Conservation (phyloP, 2,888 invertebrate genomes). For the Meta bourneti region DNA sequence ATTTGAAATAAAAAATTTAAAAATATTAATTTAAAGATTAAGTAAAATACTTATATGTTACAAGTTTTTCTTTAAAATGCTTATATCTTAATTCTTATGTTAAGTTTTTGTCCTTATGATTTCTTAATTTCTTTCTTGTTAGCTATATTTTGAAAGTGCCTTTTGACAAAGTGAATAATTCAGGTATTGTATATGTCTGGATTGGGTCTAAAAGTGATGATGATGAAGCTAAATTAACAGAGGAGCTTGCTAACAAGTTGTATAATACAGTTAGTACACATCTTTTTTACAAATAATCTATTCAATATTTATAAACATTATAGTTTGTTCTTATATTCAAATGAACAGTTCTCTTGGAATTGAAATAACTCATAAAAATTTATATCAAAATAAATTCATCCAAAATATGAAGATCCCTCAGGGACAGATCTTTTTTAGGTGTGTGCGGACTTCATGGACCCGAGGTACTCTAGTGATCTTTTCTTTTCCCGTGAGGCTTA, state of each 20-base stretch:
- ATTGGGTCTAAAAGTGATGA: slow-evolving; percentile 91
- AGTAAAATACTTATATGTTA: too few species aligned
- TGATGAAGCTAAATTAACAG: slow-evolving; percentile 91
- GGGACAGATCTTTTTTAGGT: too few species aligned
- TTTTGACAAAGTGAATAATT: slow-evolving; percentile 90
- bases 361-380: background rate
- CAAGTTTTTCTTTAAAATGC: too few species aligned
- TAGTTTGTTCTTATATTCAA: background rate
- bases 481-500: too few species aligned
- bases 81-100: background rate
- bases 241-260: slow-evolving; percentile 95
- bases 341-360: too few species aligned
- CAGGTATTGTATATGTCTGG: slow-evolving; percentile 98
- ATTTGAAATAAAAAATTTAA: too few species aligned
- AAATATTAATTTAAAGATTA: too few species aligned
- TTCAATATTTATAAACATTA: background rate
- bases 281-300: background rate
- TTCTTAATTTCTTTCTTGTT: slow-evolving; percentile 78
- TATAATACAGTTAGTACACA: slow-evolving; percentile 89
- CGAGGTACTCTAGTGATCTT: too few species aligned
- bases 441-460: too few species aligned
- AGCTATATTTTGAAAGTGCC: slow-evolving; percentile 94
- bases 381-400: background rate
- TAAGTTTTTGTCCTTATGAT: background rate
- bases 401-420: too few species aligned